Conservation (phyloP, 2,888 invertebrate species). For the Drosophila recens region DNA sequence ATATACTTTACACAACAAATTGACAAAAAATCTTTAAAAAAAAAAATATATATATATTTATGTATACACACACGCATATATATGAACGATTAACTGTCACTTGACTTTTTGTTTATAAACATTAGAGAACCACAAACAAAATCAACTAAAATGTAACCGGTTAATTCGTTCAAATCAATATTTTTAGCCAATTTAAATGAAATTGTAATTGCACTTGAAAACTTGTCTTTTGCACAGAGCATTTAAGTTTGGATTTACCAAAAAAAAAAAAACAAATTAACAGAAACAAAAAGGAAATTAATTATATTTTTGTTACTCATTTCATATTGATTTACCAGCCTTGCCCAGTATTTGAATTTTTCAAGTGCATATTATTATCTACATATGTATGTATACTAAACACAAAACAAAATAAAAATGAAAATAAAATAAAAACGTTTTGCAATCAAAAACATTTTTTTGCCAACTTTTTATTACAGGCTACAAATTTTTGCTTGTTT, state of each 20-base stretch:
- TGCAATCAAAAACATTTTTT: slow-evolving; percentile 12
- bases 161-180: slow-evolving; percentile 22
- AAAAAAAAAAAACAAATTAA: slow-evolving; percentile 8
- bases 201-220: slow-evolving; percentile 46
- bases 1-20: slow-evolving; percentile 25
- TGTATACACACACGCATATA: slow-evolving; percentile 6
- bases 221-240: slow-evolving; percentile 35
- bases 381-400: slow-evolving; percentile 56
- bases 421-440: slow-evolving; percentile 45
- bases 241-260: slow-evolving; percentile 36
- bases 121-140: background rate
- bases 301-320: slow-evolving; percentile 3
- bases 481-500: background rate
- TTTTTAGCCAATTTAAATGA: slow-evolving; percentile 60
- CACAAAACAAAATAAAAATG: slow-evolving; percentile 16
- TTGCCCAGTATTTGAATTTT: slow-evolving; percentile 49
- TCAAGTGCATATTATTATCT: slow-evolving; percentile 49
- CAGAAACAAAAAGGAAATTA: background rate
- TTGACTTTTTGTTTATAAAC: slow-evolving; percentile 5
- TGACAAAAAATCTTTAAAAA: slow-evolving; percentile 35
- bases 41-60: slow-evolving; percentile 11
- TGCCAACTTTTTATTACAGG: background rate
- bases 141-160: background rate
- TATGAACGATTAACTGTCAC: slow-evolving; percentile 12
- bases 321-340: slow-evolving; percentile 31